phyloP scores from a whole-genome alignment of 2,113 vertebrate genomes.

The Todiramphus chloris region DNA sequence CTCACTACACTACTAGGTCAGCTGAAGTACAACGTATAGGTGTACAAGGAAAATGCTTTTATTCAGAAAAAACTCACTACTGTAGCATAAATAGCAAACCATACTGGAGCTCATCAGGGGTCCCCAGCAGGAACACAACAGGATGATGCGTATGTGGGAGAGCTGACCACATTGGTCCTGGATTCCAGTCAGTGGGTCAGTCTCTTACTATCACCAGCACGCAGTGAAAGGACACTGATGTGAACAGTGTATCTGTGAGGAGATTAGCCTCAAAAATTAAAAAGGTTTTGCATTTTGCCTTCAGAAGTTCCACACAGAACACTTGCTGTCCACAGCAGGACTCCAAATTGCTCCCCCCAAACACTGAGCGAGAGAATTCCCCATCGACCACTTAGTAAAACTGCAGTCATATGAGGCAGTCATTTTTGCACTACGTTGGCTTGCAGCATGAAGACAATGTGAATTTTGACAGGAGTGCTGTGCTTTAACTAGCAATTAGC shows the following conservation, averaged over 20 bases:
- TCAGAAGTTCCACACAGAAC: neutral
- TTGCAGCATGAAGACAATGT: neutral
- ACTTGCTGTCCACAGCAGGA: neutral
- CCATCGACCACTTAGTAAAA: neutral
- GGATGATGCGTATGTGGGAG: neutral
- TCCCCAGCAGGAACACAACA: neutral
- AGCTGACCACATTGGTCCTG: neutral
- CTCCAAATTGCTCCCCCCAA: neutral
- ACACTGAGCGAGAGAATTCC: neutral
- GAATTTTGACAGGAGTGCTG: neutral
- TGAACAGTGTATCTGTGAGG: neutral
- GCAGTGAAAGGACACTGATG: neutral
- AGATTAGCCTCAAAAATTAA: neutral
- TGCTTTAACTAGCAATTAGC: neutral
- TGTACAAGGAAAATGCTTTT: neutral
- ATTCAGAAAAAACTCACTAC: neutral
- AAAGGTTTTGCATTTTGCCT: neutral
- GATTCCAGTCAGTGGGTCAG: neutral
- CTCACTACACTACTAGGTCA: neutral
- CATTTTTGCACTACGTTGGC: neutral
- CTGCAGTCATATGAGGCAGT: neutral
- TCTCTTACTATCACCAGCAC: neutral
- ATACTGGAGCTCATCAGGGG: neutral
- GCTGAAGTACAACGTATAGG: neutral
- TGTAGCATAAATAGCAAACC: neutral